phyloP scores from a whole-genome alignment of 2,113 vertebrate genomes.

The Semnopithecus entellus region DNA sequence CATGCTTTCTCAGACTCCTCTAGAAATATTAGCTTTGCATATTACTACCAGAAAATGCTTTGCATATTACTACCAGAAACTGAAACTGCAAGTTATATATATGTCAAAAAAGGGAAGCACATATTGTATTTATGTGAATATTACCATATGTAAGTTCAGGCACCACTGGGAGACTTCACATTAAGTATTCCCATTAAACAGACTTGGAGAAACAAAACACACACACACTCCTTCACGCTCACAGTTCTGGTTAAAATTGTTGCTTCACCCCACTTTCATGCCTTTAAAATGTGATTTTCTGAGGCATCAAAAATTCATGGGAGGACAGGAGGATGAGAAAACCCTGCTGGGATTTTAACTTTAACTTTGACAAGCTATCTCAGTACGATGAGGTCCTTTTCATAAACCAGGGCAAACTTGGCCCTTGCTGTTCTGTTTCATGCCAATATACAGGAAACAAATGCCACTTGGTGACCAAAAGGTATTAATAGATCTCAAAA shows the following conservation, averaged over 20 bases:
- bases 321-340: neutral
- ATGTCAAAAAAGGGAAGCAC: neutral
- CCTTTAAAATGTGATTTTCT: neutral
- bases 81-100: neutral
- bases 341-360: neutral
- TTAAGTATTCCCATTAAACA: neutral
- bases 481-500: constrained; percentile 10
- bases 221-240: neutral
- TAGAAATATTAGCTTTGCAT: neutral
- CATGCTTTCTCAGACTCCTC: neutral
- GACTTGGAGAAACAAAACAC: neutral
- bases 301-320: neutral
- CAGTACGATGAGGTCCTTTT: neutral
- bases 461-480: neutral
- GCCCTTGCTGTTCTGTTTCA: neutral
- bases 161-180: neutral
- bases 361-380: neutral
- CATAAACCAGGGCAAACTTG: neutral
- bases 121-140: neutral
- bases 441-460: constrained; percentile 15
- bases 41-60: neutral
- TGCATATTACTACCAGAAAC: neutral
- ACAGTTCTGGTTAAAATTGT: neutral
- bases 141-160: neutral
- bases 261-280: neutral